These are phyloP conservation scores for Lycaena phlaeas DNA, from an alignment of 2,888 invertebrate species.

Conservation along the genomic window DNA sequence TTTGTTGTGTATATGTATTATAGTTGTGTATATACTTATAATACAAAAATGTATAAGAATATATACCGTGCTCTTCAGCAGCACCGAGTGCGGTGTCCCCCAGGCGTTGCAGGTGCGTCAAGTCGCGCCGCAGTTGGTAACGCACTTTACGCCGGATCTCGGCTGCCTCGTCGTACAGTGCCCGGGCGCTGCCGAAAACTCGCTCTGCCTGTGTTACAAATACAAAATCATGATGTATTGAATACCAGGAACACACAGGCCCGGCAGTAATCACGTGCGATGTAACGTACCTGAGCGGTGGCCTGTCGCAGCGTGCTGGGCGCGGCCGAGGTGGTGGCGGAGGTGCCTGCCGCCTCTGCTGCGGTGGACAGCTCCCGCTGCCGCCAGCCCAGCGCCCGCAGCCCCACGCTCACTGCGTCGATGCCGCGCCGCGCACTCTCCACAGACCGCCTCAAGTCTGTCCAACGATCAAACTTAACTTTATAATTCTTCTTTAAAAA, in stretches of 20 bases:
- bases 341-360: conserved; percentile 18
- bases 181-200: conserved; percentile 51
- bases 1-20: too few species aligned
- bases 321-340: conserved; percentile 14
- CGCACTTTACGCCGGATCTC: conserved; percentile 58
- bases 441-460: conserved; percentile 39
- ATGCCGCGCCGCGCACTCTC: conserved; percentile 44
- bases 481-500: too few species aligned
- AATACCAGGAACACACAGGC: too few species aligned
- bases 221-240: too few species aligned
- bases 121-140: conserved; percentile 61
- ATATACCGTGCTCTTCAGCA: conserved; percentile 80
- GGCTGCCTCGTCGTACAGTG: conserved; percentile 58
- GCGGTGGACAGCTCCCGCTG: conserved; percentile 48
- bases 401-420: conserved; percentile 47
- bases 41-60: too few species aligned
- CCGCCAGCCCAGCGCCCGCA: conserved; percentile 58
- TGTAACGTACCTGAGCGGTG: conserved; percentile 11
- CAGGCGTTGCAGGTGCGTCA: conserved; percentile 71
- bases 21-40: too few species aligned
- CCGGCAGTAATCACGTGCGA: too few species aligned
- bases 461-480: neutral
- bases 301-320: conserved; percentile 17
- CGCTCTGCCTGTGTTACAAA: conserved; percentile 42
- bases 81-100: conserved; percentile 80